Conservation (phyloP, 2,888 invertebrate species). For the Xylocampa areola region DNA sequence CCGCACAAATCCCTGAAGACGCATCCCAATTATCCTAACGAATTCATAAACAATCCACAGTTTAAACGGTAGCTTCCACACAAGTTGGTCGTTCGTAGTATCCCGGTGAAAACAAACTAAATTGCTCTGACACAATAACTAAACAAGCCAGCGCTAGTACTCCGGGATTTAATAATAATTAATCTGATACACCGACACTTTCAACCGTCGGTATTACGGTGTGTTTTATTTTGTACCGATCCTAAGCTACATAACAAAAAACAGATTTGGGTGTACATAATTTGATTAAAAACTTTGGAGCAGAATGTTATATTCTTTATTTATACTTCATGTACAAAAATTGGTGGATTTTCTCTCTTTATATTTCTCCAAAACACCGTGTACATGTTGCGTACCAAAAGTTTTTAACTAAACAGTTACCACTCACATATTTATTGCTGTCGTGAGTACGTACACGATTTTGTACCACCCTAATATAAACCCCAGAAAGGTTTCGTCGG, state of each 20-base stretch:
- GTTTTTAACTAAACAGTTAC: too few species aligned
- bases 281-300: too few species aligned
- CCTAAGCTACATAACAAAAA: neutral
- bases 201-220: constrained; percentile 11
- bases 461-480: too few species aligned
- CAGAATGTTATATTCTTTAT: too few species aligned
- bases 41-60: constrained; percentile 36
- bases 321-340: too few species aligned
- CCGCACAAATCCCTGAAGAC: constrained; percentile 28
- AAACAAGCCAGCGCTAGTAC: constrained; percentile 46
- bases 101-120: constrained; percentile 49
- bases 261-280: neutral
- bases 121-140: constrained; percentile 53
- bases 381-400: too few species aligned
- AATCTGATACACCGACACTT: constrained; percentile 64
- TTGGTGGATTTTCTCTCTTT: too few species aligned
- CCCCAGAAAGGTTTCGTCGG: too few species aligned
- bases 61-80: constrained; percentile 32
- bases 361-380: too few species aligned
- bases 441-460: too few species aligned
- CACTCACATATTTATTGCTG: too few species aligned
- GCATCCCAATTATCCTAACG: constrained; percentile 37
- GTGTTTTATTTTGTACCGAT: constrained; percentile 2
- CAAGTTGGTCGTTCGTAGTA: constrained; percentile 27
- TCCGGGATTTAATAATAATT: constrained; percentile 66